Percentiles rank a stretch among this genome's conserved stretches.
phyloP scores from a whole-genome alignment of 2,888 invertebrate genomes.

The Limenitis camilla region DNA sequence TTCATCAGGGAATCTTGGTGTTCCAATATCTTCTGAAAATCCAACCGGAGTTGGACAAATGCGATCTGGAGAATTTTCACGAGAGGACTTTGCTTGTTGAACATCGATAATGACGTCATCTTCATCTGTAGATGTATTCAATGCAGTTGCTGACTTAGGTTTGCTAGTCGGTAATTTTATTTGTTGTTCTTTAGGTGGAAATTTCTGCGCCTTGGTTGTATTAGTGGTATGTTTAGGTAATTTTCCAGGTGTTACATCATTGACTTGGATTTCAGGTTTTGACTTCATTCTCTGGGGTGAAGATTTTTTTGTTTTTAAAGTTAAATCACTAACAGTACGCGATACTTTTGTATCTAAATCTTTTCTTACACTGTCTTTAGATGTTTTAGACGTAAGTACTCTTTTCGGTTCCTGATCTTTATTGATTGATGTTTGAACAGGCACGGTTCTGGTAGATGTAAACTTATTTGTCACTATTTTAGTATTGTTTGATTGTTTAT shows the following conservation, averaged over 20 bases:
- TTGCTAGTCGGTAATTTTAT: constrained; percentile 53
- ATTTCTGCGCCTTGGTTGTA: constrained; percentile 37
- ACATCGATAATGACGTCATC: constrained; percentile 79
- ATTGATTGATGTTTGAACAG: constrained; percentile 28
- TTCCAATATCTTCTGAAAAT: constrained; percentile 73
- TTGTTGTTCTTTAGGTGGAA: constrained; percentile 41
- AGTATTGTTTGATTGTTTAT: constrained; percentile 44
- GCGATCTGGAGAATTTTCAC: constrained; percentile 83
- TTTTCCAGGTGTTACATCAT: constrained; percentile 46
- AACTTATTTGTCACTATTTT: constrained; percentile 40
- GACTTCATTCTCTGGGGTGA: constrained; percentile 63
- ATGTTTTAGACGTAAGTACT: constrained; percentile 47
- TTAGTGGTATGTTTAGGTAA: constrained; percentile 35
- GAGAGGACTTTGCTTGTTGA: constrained; percentile 82
- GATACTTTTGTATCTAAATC: constrained; percentile 62
- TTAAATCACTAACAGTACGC: constrained; percentile 73
- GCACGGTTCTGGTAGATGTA: constrained; percentile 33
- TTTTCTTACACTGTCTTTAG: constrained; percentile 53
- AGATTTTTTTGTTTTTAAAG: constrained; percentile 65
- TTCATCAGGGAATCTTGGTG: constrained; percentile 82
- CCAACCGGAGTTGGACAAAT: constrained; percentile 79
- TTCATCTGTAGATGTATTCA: constrained; percentile 68
- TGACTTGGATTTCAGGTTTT: constrained; percentile 67
- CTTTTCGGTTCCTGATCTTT: constrained; percentile 52
- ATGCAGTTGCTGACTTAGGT: constrained; percentile 66